phyloP scores from a whole-genome alignment of 1,140 invertebrate genomes.

The Cepaea nemoralis region DNA sequence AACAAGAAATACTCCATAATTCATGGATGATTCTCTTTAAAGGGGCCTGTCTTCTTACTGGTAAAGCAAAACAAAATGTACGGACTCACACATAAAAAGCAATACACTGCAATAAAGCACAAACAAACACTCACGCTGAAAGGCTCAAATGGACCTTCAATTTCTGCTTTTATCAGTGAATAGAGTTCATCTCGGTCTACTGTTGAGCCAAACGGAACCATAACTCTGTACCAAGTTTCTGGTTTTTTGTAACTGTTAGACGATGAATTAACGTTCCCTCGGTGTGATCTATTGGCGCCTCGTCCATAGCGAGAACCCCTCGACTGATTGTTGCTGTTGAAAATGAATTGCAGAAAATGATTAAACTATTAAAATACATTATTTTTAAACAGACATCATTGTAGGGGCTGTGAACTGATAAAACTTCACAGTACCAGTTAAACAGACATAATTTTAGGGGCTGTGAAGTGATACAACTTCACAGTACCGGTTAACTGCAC shows the following conservation, averaged over 20 bases:
- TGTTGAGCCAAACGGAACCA: slow-evolving; percentile 33
- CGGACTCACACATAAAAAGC: neutral
- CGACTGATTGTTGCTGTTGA: neutral
- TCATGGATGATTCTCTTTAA: no score
- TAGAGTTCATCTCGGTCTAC: slow-evolving; percentile 20
- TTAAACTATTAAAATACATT: no score
- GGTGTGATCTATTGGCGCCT: slow-evolving; percentile 1
- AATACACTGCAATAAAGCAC: neutral
- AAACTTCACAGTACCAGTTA: no score
- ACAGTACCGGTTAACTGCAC: no score
- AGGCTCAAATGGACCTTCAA: slow-evolving; percentile 34
- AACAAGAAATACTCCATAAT: no score
- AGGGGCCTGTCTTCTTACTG: no score
- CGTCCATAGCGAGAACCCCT: neutral
- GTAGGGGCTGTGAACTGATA: no score
- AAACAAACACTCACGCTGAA: slow-evolving; percentile 2
- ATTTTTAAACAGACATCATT: no score
- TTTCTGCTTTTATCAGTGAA: slow-evolving; percentile 11
- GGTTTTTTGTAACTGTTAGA: neutral
- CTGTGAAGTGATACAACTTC: no score
- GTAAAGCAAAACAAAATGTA: no score
- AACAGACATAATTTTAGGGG: no score
- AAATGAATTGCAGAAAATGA: neutral
- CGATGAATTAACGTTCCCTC: neutral
- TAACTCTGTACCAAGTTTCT: slow-evolving; percentile 29